Evolutionary conservation across 1,140 invertebrate genomes (phyloP).

Genomic region (Nymphalis io): DNA sequence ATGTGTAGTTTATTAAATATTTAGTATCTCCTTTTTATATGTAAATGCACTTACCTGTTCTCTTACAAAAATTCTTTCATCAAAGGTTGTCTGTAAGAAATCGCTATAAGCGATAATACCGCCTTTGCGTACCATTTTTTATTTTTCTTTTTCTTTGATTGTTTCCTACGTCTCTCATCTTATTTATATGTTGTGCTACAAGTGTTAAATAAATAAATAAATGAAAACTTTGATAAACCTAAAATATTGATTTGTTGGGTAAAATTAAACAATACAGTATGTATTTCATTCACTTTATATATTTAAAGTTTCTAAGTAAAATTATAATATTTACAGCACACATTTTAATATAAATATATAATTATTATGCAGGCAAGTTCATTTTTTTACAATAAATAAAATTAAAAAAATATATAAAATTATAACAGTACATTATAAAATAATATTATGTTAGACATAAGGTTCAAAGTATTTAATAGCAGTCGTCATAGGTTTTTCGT

Average conservation of each 20-base stretch:
- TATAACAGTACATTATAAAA: slow-evolving; percentile 45
- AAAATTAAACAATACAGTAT: slow-evolving; percentile 30
- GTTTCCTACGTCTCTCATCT: too few relatives aligned
- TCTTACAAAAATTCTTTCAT: too few relatives aligned
- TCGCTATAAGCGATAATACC: too few relatives aligned
- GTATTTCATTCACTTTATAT: slow-evolving; percentile 31
- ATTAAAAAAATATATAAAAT: slow-evolving; percentile 54
- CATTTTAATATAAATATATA: slow-evolving; percentile 66
- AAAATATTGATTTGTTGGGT: background rate
- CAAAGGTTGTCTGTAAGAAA: too few relatives aligned
- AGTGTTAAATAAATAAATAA: too few relatives aligned
- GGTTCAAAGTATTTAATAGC: slow-evolving; percentile 81
- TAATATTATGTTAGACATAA: slow-evolving; percentile 69
- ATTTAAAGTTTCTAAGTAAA: slow-evolving; percentile 41
- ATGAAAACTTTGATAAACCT: too few relatives aligned
- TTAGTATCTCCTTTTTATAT: too few relatives aligned
- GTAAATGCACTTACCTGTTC: too few relatives aligned
- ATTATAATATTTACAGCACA: slow-evolving; percentile 69
- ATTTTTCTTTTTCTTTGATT: too few relatives aligned
- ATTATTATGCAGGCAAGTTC: slow-evolving; percentile 79
- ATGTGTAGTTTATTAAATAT: too few relatives aligned
- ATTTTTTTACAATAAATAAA: slow-evolving; percentile 75
- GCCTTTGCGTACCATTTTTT: too few relatives aligned
- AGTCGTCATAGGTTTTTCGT: slow-evolving; percentile 78
- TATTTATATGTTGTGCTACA: too few relatives aligned